Conservation (phyloP, 2,888 invertebrate species). For the Bugulina stolonifera region DNA sequence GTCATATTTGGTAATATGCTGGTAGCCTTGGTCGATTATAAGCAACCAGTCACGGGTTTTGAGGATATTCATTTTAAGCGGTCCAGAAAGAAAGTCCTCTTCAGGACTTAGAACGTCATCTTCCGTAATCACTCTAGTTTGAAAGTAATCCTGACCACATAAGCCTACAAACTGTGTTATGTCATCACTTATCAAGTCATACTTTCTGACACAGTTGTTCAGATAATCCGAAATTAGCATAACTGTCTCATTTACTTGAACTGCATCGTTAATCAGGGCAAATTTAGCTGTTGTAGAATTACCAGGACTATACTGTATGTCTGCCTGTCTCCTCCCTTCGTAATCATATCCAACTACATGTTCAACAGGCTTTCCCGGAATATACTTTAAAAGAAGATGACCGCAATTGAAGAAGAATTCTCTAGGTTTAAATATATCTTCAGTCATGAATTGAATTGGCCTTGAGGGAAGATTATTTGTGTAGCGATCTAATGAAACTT, state of each 20-base stretch:
- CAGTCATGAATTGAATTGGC: constrained; percentile 6
- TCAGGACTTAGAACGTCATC: not conserved
- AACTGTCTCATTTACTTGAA: constrained; percentile 1
- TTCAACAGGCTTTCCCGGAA: not conserved
- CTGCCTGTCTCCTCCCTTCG: not conserved
- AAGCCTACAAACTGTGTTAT: not conserved
- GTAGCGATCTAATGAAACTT: not conserved
- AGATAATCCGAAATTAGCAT: constrained; percentile 1
- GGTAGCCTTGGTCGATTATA: not conserved
- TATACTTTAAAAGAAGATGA: not conserved
- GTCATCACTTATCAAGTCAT: not conserved
- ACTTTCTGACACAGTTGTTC: constrained; percentile 4
- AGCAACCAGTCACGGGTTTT: not conserved
- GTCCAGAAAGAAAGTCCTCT: not conserved
- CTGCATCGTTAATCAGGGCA: not conserved
- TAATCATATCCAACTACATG: not conserved
- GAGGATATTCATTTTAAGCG: not conserved
- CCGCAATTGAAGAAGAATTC: not conserved
- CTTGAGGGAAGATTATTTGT: not conserved
- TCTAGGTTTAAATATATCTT: not conserved
- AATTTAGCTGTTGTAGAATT: constrained; percentile 12
- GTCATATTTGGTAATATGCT: not conserved
- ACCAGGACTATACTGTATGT: not conserved
- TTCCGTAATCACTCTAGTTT: not conserved
- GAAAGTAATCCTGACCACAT: not conserved